Evolutionary conservation across 2,888 invertebrate species (phyloP), one percentile per base, ranked within the genome.

Genomic region (Drosophila maculinotata): DNA sequence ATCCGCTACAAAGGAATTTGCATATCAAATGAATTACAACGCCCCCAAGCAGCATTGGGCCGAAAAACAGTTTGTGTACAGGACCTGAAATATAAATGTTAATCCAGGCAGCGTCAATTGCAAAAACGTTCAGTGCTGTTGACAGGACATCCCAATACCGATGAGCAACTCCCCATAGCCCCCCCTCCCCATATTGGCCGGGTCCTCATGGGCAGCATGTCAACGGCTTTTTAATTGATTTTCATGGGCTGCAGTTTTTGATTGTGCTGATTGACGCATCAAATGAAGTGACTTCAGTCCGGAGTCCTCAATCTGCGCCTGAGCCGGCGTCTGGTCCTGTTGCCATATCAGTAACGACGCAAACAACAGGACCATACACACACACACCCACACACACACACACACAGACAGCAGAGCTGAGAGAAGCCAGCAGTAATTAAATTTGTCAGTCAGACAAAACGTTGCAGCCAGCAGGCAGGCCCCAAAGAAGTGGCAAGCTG

Each of bases 241-340:
- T 84, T 88, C 87, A 84, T 88, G 87, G 87, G 83, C 83, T 84
- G 88, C 88, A 84, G 81, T 87, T 84, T 86, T 85, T 88, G 86
- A 87, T 87, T 87, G 87, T 89, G 78, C 88, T 87, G 87, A 87
- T 87, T 88, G 89, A 87, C 87, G 85, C 89, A 82, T 89, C 86
- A 89, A 89, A 80, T 89, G 84, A 88, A 84, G 77, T 86, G 80
- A 86, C 88, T 86, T 78, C 82, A 66, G 63, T 33, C n/a, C 33
- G 39, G 38, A 30, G 56, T 47, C 31, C 35, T 58, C 42, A 42
- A 39, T 51, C 59, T 26, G 38, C 36, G 38, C 15, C 33, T 35
- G 38, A 10, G 14, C 30, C 51, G 20, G 1, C 7, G 51, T 10
- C 65, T 58, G 56, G 9, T 35, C 44, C 49, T 54, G 57, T 58